These are phyloP conservation scores for Lutjanus campechanus DNA, from an alignment of 2,797 vertebrate species.

Conservation along the genomic window DNA sequence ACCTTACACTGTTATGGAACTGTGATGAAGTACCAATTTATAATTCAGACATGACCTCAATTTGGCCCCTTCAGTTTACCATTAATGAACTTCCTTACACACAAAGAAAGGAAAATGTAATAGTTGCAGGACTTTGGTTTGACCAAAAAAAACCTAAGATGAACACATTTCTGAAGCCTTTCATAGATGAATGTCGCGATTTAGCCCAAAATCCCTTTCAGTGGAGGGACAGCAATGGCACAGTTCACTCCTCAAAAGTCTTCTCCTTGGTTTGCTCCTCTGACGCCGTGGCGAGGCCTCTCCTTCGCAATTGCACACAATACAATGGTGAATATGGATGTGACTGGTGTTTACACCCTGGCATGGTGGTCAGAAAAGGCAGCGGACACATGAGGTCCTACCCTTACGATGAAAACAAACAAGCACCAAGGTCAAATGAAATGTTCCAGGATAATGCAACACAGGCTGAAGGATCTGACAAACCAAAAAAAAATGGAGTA, in stretches of 20 bases:
- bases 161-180: slow-evolving; percentile 42
- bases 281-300: slow-evolving; percentile 46
- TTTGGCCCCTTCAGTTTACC: slow-evolving; percentile 54
- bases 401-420: slow-evolving; percentile 22
- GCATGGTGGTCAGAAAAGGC: slow-evolving; percentile 11
- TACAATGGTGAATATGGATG: slow-evolving; percentile 54
- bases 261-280: slow-evolving; percentile 49
- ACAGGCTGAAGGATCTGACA: neutral
- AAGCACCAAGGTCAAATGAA: neutral
- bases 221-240: slow-evolving; percentile 30
- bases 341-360: slow-evolving; percentile 56
- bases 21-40: slow-evolving; percentile 39
- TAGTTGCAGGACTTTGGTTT: slow-evolving; percentile 54
- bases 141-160: slow-evolving; percentile 21
- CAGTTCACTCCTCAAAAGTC: slow-evolving; percentile 37
- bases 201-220: slow-evolving; percentile 28
- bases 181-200: slow-evolving; percentile 40
- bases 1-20: slow-evolving; percentile 44
- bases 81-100: slow-evolving; percentile 48
- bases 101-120: slow-evolving; percentile 40
- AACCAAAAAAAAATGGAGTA: slow-evolving; percentile 21
- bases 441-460: slow-evolving; percentile 16
- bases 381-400: neutral
- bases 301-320: slow-evolving; percentile 39
- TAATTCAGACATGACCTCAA: neutral